Base-by-base conservation (phyloP, 2,113 vertebrate genomes). In the Donacobius atricapilla region DNA sequence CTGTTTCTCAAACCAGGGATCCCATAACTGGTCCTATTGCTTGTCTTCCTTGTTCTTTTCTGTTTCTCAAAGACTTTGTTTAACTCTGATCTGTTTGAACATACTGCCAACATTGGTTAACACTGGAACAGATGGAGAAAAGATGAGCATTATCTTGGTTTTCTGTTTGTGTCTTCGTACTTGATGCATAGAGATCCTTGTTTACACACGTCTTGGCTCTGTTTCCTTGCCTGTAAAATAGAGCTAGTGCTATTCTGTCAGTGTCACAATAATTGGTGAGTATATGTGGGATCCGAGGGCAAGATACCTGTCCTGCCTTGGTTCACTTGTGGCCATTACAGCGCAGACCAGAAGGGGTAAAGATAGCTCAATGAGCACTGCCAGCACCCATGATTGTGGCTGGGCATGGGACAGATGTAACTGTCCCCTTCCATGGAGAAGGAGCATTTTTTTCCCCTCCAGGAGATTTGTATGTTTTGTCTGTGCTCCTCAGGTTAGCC, bases 201-300 rank as follows among this genome's bases (percentile, higher is more conserved):
- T 66, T 69, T 40, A 68, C 6, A 13, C 21, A 45, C 0, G 1
- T 42, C n/a, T 91, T 72, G 24, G 7, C 15, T 87, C 48, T 66
- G 24, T 51, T 91, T 79, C 11, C 13, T 70, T 2, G 2, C 37
- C 31, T 79, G 0, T 86, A 45, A 85, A 88, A n/a, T 21, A 40
- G 17, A 63, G 7, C 19, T 60, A 21, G 4, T n/a, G n/a, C 51
- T 71, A 9, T 78, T 63, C 56, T 91, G 39, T 39, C 40, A 47
- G 30, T 44, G 14, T 54, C 3, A 2, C 0, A 0, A 13, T 58
- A 57, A 58, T 4, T 24, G 20, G 11, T 39, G 20, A 33, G 6
- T 30, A 7, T 24, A 4, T 54, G 70, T 75, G 27, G 4, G 15
- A 54, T 66, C 39, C 70, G 28, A 31, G 16, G 42, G 64, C 25